Evolutionary conservation across 2,888 invertebrate genomes (phyloP).

Genomic region (Callimorpha dominula): DNA sequence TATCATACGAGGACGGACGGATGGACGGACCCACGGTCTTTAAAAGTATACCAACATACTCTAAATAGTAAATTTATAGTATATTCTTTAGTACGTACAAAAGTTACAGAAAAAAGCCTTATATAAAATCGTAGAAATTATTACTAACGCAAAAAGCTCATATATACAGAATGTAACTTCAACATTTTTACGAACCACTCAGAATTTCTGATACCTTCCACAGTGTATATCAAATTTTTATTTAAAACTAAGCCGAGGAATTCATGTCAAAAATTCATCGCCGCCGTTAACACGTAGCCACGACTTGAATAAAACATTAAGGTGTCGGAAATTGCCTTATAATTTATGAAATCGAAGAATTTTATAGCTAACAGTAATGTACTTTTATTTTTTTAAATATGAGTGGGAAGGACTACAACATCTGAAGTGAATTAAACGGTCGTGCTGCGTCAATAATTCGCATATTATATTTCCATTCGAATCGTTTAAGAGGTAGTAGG

Average conservation of each 20-base stretch:
- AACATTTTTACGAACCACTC: constrained; percentile 42
- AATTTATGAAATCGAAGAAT: constrained; percentile 61
- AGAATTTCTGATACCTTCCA: constrained; percentile 30
- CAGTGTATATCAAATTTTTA: constrained; percentile 37
- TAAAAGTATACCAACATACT: no score
- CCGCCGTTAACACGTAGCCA: constrained; percentile 60
- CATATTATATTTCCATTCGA: neutral
- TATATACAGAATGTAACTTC: constrained; percentile 47
- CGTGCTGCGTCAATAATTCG: neutral
- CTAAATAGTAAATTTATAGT: no score
- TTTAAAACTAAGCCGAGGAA: constrained; percentile 41
- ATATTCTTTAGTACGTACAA: neutral
- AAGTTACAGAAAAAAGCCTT: neutral
- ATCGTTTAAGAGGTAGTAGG: no score
- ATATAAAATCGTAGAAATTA: constrained; percentile 12
- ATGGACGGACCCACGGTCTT: no score
- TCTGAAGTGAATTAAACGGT: constrained; percentile 1
- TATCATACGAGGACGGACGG: no score
- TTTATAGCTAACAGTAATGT: constrained; percentile 53
- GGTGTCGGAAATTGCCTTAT: constrained; percentile 59
- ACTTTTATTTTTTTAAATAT: constrained; percentile 30
- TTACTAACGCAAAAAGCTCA: constrained; percentile 20
- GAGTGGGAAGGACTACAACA: constrained; percentile 5
- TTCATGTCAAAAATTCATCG: constrained; percentile 57
- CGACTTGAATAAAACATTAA: constrained; percentile 65